phyloP scores from a whole-genome alignment of 2,888 invertebrate genomes.

The Cephus rjabovi region DNA sequence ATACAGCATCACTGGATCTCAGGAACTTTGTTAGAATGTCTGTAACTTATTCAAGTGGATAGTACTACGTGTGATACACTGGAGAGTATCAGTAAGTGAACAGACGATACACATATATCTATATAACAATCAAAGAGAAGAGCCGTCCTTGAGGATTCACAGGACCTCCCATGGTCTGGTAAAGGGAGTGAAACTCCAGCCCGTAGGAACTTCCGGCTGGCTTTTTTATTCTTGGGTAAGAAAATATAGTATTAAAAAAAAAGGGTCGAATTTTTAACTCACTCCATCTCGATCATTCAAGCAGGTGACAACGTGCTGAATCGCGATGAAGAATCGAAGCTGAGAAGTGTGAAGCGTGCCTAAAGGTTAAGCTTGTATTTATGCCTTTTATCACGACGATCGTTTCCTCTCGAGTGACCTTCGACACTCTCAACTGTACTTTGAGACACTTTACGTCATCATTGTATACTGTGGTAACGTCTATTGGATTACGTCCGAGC shows the following conservation, averaged over 20 bases:
- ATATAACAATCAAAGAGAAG: background rate
- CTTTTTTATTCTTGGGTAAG: background rate
- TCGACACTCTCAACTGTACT: background rate
- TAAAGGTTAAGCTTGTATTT: background rate
- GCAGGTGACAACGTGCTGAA: slow-evolving; percentile 1
- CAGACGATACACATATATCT: background rate
- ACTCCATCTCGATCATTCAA: background rate
- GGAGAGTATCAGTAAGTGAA: background rate
- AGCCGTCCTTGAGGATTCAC: background rate
- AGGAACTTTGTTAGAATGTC: background rate
- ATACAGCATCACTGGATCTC: background rate
- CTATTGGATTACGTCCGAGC: background rate
- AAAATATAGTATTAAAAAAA: background rate
- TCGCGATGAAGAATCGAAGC: background rate
- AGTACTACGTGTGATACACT: background rate
- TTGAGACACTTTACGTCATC: background rate
- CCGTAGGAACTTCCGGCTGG: background rate
- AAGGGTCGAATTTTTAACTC: background rate
- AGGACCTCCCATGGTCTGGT: background rate
- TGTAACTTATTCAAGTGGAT: no score
- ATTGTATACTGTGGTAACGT: background rate
- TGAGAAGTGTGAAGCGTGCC: background rate
- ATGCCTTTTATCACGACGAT: background rate
- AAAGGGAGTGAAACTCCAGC: background rate
- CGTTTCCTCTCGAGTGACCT: background rate